phyloP scores from a whole-genome alignment of 2,888 invertebrate species.

The Coecobrya sp. region DNA sequence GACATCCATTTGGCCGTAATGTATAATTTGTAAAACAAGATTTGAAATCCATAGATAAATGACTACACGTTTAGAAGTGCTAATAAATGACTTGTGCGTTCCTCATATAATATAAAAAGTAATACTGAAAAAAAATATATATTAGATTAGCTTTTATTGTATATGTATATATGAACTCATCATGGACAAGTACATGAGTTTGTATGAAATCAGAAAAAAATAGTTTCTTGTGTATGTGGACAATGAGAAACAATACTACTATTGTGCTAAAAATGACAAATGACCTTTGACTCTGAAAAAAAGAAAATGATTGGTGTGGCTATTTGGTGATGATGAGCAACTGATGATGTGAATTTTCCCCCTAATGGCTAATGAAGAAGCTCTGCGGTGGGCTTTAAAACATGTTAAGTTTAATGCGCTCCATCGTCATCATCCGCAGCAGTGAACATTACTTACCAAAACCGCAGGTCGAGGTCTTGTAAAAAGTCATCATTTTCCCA shows the following conservation, averaged over 20 bases:
- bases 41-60: conserved; percentile 65
- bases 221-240: conserved; percentile 3
- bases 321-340: conserved; percentile 54
- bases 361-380: conserved; percentile 76
- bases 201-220: conserved; percentile 44
- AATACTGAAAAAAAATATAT: background rate
- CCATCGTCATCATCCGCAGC: conserved; percentile 38
- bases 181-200: conserved; percentile 23
- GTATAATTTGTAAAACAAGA: conserved; percentile 52
- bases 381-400: conserved; percentile 78
- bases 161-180: conserved; percentile 49
- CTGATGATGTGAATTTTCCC: conserved; percentile 69
- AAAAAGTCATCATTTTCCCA: conserved; percentile 82
- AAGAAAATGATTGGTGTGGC: conserved; percentile 70
- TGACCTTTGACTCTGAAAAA: conserved; percentile 72
- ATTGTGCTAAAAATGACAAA: conserved; percentile 79
- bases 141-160: conserved; percentile 24
- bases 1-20: conserved; percentile 31
- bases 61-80: conserved; percentile 64
- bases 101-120: conserved; percentile 27
- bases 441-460: conserved; percentile 73
- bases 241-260: conserved; percentile 45
- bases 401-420: conserved; percentile 67
- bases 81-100: conserved; percentile 70
- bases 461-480: conserved; percentile 80